These are phyloP conservation scores for Tetramorium bicarinatum DNA, from an alignment of 2,888 invertebrate species.

Conservation along the genomic window DNA sequence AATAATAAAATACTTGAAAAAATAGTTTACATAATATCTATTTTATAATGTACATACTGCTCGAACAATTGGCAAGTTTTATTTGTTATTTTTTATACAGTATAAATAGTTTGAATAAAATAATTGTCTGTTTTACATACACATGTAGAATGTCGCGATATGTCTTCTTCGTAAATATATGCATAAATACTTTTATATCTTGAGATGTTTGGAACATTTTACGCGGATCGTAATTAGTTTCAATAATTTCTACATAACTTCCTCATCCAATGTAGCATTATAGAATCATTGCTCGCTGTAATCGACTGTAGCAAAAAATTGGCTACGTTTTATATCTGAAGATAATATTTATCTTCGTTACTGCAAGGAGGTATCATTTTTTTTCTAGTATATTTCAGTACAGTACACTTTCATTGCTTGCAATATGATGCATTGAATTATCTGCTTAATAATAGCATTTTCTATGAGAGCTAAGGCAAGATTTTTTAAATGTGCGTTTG, in stretches of 20 bases:
- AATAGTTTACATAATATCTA: not conserved
- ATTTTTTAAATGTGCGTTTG: not conserved
- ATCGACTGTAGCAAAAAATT: not conserved
- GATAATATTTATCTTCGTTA: not conserved
- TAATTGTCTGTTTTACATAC: not conserved
- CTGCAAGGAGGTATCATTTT: not conserved
- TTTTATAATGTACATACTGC: not conserved
- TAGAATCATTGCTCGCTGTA: not conserved
- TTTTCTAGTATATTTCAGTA: not conserved
- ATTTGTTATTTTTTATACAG: not conserved
- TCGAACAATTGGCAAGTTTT: not conserved
- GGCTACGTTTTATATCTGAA: not conserved
- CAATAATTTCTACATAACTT: not conserved
- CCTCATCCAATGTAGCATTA: not conserved
- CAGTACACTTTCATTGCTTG: not conserved
- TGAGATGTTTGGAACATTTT: not conserved
- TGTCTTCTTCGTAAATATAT: not conserved
- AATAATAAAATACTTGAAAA: not conserved
- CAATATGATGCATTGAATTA: not conserved
- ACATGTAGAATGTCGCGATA: not conserved
- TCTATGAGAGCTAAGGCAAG: no score
- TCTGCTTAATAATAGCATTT: not conserved
- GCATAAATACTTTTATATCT: not conserved
- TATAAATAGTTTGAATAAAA: not conserved
- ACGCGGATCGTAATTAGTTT: not conserved